Base-by-base conservation (phyloP, 2,797 vertebrate species). In the Perodicticus potto region DNA sequence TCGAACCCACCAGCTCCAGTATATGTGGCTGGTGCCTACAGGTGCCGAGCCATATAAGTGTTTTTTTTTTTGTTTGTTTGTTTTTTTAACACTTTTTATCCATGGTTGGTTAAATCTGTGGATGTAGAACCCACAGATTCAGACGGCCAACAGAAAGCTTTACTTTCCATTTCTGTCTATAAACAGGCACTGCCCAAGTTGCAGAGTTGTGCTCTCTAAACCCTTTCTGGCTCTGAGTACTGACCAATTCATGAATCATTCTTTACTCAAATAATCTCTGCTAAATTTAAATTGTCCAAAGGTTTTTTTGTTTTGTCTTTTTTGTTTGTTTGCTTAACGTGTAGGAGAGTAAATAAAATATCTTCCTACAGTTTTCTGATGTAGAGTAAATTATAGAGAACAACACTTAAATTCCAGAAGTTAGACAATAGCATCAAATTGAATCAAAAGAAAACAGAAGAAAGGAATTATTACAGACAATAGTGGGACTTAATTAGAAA, bases 371-470 rank as follows among this genome's bases (percentile, higher is more conserved):
- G n/a, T 70, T 82, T 93, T 93, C 34, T 89, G 72, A 96, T 63
- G 86, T 89, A 29, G 53, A 85, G 12, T 45, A 27, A 91, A 70
- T 97, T 95, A 67, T 49, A 73, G 49, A 93, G 89, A 94, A 69
- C 34, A 94, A 12, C 13, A 76, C 43, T 77, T 19, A 61, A 80
- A 70, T 37, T 86, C 19, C 86, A 77, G 25, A 88, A 89, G 40
- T 89, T 83, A 87, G 63, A 93, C 91, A 93, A 73, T 40, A 94
- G 10, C 34, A 89, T 93, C 32, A 89, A 91, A 80, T 73, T 70
- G 29, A 95, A 69, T 81, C 37, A 37, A 82, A 93, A 93, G 2
- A 59, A 59, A 59, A 7, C 37, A 49, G 13, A 86, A 67, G 57
- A 80, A 88, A 93, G 10, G 7, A 89, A 63, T 63, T 45, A 83